Base-by-base conservation (phyloP, 2,888 invertebrate species). In the Tenthredo distinguenda region DNA sequence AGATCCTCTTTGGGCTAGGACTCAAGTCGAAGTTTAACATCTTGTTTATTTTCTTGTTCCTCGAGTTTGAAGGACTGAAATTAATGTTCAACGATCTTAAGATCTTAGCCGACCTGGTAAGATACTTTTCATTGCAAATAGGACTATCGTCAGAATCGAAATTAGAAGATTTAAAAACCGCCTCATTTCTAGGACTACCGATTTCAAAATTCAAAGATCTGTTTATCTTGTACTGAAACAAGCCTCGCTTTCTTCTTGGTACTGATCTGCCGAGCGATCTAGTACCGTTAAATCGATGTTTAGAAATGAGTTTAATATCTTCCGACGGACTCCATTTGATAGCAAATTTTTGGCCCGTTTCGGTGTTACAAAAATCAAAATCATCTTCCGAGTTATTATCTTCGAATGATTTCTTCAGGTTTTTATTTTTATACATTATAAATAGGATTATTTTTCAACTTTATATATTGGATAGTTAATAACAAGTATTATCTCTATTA, bases 41-140 rank as follows among this genome's bases (percentile, higher is more conserved):
- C 86, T 91, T 92, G 65, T 91, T 92, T 62, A 91, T 91, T 86
- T 89, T 91, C 18, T 87, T 86, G 40, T 87, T 89, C 7, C 87
- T 85, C 4, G 86, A 88, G 40, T 88, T 89, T 6, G 90, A 86
- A 0, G 90, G 90, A 85, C 87, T 90, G 34, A 87, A 88, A 77
- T 88, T 89, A 4, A 90, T 90, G 85, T 90, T 91, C 7, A 92
- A 87, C 9, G 92, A 91, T 58, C 89, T 90, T 88, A 92, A 91
- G 76, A 92, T 92, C 86, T 92, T 92, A 6, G 92, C 91, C 0
- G 92, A 92, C 85, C 92, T 90, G 2, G 91, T 90, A 5, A 91
- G 86, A 79, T 89, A 88, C 71, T 87, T 88, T 2, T 90, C 87
- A 31, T 86, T 87, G 9, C 89, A 88, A 26, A 86, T 83, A n/a